A percentile compares a stretch with the other conserved stretches of the same genome.
Evolutionary conservation across 2,888 invertebrate genomes (phyloP).

Genomic region (Tolmerus cingulatus): DNA sequence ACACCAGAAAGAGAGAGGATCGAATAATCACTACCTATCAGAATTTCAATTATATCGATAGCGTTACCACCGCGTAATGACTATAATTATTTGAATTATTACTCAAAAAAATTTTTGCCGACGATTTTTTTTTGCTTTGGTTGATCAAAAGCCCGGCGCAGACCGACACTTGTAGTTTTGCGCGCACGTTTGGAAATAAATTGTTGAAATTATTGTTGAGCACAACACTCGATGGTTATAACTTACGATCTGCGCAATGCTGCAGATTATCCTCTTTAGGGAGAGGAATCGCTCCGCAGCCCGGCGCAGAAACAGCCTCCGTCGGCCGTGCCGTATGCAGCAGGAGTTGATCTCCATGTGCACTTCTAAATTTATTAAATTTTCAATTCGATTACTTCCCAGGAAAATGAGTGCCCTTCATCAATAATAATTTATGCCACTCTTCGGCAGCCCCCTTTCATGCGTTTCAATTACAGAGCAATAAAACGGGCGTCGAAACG

Average conservation of each 20-base stretch:
- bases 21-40: slow-evolving; percentile 63
- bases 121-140: slow-evolving; percentile 3
- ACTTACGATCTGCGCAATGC: slow-evolving; percentile 39
- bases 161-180: slow-evolving; percentile 43
- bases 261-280: slow-evolving; percentile 47
- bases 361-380: slow-evolving; percentile 42
- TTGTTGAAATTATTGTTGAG: slow-evolving; percentile 61
- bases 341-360: not conserved
- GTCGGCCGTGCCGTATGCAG: not conserved
- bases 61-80: slow-evolving; percentile 65
- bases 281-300: slow-evolving; percentile 27
- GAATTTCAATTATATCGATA: slow-evolving; percentile 65
- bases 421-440: slow-evolving; percentile 38
- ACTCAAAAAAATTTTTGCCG: slow-evolving; percentile 53
- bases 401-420: slow-evolving; percentile 37
- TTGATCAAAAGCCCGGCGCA: slow-evolving; percentile 38
- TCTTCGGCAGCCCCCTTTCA: slow-evolving; percentile 29
- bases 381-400: slow-evolving; percentile 42
- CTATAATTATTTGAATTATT: slow-evolving; percentile 65
- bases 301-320: not conserved
- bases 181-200: slow-evolving; percentile 62
- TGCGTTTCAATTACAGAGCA: slow-evolving; percentile 26
- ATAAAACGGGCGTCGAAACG: not conserved
- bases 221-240: slow-evolving; percentile 37
- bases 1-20: slow-evolving; percentile 40